Evolutionary conservation across 2,888 invertebrate species (phyloP).

Genomic region (Lamproptera curius): DNA sequence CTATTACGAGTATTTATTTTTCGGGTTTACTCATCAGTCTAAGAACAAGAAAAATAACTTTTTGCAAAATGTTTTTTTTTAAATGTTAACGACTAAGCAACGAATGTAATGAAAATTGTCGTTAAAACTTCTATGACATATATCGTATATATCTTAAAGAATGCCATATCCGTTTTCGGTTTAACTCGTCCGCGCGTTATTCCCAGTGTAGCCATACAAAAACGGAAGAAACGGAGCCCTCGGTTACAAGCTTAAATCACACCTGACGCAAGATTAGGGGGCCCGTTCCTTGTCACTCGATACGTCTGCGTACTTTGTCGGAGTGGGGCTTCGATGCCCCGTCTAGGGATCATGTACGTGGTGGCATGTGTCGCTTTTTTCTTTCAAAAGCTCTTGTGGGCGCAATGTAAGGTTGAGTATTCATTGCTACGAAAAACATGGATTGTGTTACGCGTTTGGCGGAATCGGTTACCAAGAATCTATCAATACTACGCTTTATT

Average conservation of each 20-base stretch:
- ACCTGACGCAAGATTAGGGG: slow-evolving; percentile 29
- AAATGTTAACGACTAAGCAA: no score
- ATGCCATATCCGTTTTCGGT: neutral
- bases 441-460: no score
- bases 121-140: no score
- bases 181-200: neutral
- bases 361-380: slow-evolving; percentile 7
- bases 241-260: slow-evolving; percentile 41
- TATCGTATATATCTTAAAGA: no score
- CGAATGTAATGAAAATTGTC: no score
- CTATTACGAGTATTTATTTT: no score
- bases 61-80: no score
- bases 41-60: no score
- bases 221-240: slow-evolving; percentile 39
- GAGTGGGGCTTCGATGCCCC: slow-evolving; percentile 24
- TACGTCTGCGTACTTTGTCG: slow-evolving; percentile 22
- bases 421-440: no score
- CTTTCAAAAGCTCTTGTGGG: neutral
- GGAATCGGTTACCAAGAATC: no score
- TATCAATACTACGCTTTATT: no score
- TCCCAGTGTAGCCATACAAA: slow-evolving; percentile 25
- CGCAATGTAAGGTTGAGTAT: neutral
- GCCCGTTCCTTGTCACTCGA: slow-evolving; percentile 35
- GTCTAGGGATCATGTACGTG: slow-evolving; percentile 1
- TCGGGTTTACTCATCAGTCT: no score